Conservation (phyloP, 2,797 vertebrate genomes). For the Harpagifer antarcticus region DNA sequence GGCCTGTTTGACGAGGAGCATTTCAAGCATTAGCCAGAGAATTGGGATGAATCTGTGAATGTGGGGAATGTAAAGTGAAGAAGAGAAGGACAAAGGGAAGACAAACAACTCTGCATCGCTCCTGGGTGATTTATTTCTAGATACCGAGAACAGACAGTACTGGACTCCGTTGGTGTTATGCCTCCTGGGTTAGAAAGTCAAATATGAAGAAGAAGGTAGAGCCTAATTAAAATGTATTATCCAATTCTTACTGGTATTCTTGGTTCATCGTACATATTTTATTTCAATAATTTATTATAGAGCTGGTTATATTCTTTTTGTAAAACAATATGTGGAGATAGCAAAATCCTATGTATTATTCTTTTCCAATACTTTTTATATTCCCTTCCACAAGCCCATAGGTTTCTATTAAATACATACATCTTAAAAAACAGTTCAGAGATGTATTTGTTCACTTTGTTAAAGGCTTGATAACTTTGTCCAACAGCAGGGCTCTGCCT, state of each 20-base stretch:
- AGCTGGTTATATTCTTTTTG: neutral
- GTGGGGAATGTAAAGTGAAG: slow-evolving; percentile 62
- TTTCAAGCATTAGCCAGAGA: slow-evolving; percentile 68
- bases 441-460: neutral
- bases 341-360: neutral
- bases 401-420: neutral
- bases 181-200: slow-evolving; percentile 32
- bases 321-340: slow-evolving; percentile 13
- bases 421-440: neutral
- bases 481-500: neutral
- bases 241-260: slow-evolving; percentile 7
- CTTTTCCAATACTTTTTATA: neutral
- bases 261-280: slow-evolving; percentile 24
- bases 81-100: slow-evolving; percentile 12
- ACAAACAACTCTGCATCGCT: slow-evolving; percentile 57
- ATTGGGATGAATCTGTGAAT: slow-evolving; percentile 58
- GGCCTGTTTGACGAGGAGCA: slow-evolving; percentile 65
- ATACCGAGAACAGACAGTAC: slow-evolving; percentile 43
- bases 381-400: neutral
- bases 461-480: neutral
- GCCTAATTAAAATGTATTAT: slow-evolving; percentile 30
- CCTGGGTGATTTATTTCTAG: slow-evolving; percentile 61
- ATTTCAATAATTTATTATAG: slow-evolving; percentile 23
- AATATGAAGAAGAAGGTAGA: slow-evolving; percentile 19
- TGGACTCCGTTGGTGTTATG: slow-evolving; percentile 36